Percentiles rank a stretch among this genome's conserved stretches.
Evolutionary conservation across 2,797 vertebrate genomes (phyloP).

Genomic region (Poecilia velifera): DNA sequence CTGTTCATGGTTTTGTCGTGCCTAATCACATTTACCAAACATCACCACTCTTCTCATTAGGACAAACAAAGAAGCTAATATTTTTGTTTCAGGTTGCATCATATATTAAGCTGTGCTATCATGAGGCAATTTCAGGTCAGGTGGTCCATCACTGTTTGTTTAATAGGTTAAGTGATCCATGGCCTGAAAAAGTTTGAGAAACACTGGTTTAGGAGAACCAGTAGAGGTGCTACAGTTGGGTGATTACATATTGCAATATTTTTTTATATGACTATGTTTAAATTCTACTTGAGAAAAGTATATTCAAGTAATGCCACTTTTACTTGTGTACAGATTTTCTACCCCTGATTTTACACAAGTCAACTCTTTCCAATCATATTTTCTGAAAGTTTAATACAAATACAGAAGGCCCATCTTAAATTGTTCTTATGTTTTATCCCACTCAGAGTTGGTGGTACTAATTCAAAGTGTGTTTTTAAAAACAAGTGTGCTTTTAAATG

Average conservation of each 20-base stretch:
- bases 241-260: background rate
- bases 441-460: background rate
- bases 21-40: too few relatives aligned
- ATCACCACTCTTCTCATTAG: too few relatives aligned
- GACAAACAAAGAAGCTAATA: too few relatives aligned
- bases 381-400: background rate
- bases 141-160: too few relatives aligned
- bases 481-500: background rate
- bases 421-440: background rate
- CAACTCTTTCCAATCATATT: background rate
- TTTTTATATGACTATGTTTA: background rate
- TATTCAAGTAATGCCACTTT: background rate
- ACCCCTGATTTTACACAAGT: background rate
- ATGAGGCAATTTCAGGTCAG: too few relatives aligned
- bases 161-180: too few relatives aligned
- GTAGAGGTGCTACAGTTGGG: too few relatives aligned
- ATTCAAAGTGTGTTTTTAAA: background rate
- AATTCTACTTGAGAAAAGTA: background rate
- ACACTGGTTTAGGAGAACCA: too few relatives aligned
- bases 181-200: too few relatives aligned
- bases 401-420: background rate
- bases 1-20: too few relatives aligned
- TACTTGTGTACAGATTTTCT: background rate
- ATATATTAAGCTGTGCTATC: too few relatives aligned
- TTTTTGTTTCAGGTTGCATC: too few relatives aligned